Base-by-base conservation (phyloP, 2,888 invertebrate species). In the Helicoverpa assulta region DNA sequence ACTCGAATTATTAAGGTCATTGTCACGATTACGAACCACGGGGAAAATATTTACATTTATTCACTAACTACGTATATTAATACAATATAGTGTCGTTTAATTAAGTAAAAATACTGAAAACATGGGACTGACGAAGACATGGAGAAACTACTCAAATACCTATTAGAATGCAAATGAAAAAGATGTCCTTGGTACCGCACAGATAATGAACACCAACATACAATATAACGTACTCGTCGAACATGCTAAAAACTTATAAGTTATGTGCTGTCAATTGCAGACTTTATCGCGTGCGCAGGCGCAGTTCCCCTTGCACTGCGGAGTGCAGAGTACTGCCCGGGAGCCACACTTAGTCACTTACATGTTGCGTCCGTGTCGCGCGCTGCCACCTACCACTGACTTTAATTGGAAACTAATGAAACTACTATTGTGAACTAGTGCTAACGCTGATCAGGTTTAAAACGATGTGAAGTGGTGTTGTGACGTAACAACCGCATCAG, bases 1-100 rank as follows among this genome's bases (percentile, higher is more conserved):
- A 61, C 59, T 26, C 51, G 63, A 70, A 33, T 58, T 40, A 47
- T 53, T 43, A 56, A 71, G 78, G 72, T 57, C 72, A 77, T 12
- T 47, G 51, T 52, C 52, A 40, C 37, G 21, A 71, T 56, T 52
- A 53, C 29, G 43, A 71, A 56, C 37, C 43, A 10, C n/a, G 16
- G 37, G 14, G 33, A 19, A 59, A 56, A 37, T 59, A 59, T 54
- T 37, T 18, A 37, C 19, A 21, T 26, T 21, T 26, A 26, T 26
- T 53, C 53, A 53, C 21, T 53, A 16, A 53, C 29, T 16, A 26
- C 26, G 16, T 19, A 21, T 33, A 33, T 33, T 33, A 33, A 33
- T 33, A 33, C 33, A 33, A 33, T 2, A 33, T 33, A 53, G 16
- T 19, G 12, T 12, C 40, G 14, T 40, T 4, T 40, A 40, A 8